Evolutionary conservation across 2,888 invertebrate genomes (phyloP).

Genomic region (Aphrophora alni): DNA sequence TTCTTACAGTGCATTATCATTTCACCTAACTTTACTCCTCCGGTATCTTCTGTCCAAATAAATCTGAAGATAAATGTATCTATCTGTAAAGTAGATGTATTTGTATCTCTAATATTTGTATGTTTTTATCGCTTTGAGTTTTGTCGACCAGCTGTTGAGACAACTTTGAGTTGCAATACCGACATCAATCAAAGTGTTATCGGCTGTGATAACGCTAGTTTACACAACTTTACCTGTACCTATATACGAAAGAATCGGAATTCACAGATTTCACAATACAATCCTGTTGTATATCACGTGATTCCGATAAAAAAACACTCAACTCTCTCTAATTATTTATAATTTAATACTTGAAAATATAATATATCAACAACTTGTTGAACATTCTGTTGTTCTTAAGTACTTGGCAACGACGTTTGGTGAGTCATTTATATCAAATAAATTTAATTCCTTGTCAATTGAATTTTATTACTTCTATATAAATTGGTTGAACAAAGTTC

Average conservation of each 20-base stretch:
- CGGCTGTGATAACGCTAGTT: neutral
- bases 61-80: neutral
- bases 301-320: neutral
- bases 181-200: neutral
- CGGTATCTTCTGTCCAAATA: neutral
- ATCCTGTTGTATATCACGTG: neutral
- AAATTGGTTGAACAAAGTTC: no score
- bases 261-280: no score
- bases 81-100: neutral
- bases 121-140: neutral
- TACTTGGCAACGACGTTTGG: neutral
- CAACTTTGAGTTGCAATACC: neutral
- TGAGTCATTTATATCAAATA: neutral
- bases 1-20: no score
- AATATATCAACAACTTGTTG: neutral
- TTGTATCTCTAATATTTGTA: neutral
- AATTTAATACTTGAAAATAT: neutral
- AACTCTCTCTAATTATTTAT: neutral
- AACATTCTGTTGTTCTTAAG: neutral
- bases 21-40: no score
- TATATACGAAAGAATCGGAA: neutral
- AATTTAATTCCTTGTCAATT: no score
- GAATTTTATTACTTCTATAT: no score
- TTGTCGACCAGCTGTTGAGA: slow-evolving; percentile 6
- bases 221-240: neutral